phyloP scores from a whole-genome alignment of 2,888 invertebrate genomes.

The Cephus pygmeus region DNA sequence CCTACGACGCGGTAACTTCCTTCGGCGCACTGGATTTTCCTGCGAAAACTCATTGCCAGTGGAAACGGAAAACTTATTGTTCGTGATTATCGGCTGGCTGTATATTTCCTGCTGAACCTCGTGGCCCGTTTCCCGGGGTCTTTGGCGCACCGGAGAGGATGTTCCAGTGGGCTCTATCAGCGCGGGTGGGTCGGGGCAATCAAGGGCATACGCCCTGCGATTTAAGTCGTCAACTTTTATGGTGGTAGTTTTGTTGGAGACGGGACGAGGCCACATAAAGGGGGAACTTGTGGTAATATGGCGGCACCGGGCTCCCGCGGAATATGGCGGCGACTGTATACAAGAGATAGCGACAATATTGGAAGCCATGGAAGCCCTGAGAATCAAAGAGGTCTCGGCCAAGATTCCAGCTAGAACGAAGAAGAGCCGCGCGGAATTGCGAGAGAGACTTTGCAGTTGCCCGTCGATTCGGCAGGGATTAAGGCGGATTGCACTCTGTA shows the following conservation, averaged over 20 bases:
- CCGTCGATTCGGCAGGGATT: not conserved
- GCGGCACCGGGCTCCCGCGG: conserved; percentile 48
- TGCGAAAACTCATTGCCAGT: too few species aligned
- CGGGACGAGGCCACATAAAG: conserved; percentile 47
- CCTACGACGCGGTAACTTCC: too few species aligned
- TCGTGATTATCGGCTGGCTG: too few species aligned
- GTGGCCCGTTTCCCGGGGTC: too few species aligned
- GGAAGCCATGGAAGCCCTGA: conserved; percentile 24
- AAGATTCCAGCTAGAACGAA: not conserved
- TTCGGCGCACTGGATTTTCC: too few species aligned
- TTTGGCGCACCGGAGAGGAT: too few species aligned
- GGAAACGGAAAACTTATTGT: too few species aligned
- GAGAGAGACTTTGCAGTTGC: too few species aligned
- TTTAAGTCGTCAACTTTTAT: conserved; percentile 64
- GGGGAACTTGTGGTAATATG: conserved; percentile 56
- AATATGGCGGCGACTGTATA: conserved; percentile 63
- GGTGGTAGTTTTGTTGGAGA: conserved; percentile 60
- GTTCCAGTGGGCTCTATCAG: too few species aligned
- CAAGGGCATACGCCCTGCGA: conserved; percentile 58
- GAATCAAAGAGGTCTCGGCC: too few species aligned
- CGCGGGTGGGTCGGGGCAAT: conserved; percentile 14
- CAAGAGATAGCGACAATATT: conserved; percentile 63
- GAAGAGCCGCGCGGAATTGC: conserved; percentile 11
- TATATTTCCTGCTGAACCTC: too few species aligned
- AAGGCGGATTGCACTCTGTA: conserved; percentile 4